phyloP scores from a whole-genome alignment of 2,797 vertebrate genomes.

The Otolemur crassicaudatus region DNA sequence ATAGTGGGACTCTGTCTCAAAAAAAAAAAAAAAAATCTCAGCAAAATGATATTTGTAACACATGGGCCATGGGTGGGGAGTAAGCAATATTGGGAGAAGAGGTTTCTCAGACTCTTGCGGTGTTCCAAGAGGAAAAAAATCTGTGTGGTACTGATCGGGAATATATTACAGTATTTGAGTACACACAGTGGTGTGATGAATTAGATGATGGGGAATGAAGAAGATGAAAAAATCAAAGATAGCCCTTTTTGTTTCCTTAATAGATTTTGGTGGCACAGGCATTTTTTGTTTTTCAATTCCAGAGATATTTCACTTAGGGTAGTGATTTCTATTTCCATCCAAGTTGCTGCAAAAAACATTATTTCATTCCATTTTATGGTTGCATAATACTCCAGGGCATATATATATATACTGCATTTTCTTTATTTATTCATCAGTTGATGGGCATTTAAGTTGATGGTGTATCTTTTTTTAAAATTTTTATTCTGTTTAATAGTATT shows the following conservation, averaged over 20 bases:
- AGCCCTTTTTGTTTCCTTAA: neutral
- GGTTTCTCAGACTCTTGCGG: neutral
- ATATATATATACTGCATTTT: too few species aligned
- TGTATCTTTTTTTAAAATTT: too few species aligned
- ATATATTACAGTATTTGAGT: neutral
- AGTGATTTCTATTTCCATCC: neutral
- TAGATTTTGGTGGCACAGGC: neutral
- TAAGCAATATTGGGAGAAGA: neutral
- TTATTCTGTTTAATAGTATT: too few species aligned
- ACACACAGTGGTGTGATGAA: neutral
- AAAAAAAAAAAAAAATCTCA: too few species aligned
- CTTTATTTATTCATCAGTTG: too few species aligned
- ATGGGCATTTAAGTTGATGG: too few species aligned
- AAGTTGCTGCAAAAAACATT: neutral
- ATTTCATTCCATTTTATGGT: neutral
- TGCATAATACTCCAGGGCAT: too few species aligned
- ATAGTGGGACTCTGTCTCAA: too few species aligned
- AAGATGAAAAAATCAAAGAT: neutral
- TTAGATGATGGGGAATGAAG: neutral
- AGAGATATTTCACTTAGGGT: neutral
- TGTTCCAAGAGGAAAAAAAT: neutral
- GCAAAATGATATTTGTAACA: neutral
- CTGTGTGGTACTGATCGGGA: neutral
- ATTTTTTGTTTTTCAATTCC: neutral
- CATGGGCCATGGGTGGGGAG: neutral